Evolutionary conservation across 2,113 vertebrate genomes (phyloP), one percentile per base, ranked within the genome.

Genomic region (Odontesthes bonariensis): DNA sequence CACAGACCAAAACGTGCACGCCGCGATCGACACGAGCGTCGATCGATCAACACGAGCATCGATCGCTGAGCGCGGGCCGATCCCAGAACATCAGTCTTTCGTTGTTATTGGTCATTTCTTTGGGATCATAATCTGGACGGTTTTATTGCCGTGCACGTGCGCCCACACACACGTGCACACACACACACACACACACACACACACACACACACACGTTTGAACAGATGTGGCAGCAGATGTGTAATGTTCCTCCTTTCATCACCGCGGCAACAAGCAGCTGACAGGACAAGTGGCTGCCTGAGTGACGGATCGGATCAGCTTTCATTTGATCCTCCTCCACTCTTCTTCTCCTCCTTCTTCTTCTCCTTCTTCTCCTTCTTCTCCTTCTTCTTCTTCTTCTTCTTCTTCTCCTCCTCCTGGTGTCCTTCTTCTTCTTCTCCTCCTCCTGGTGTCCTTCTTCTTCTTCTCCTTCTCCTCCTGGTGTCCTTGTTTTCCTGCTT

Each of bases 221-320:
- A 73, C 91, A 92, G 91, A 88, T 92, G 89, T 81, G 79, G 32
- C 61, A 78, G 88, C 90, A 92, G 90, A 89, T 92, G 88, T 88
- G 86, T 85, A 79, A 87, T 67, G 77, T 67, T 73, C 35, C 9
- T 81, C 84, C 69, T 77, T 89, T 82, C 80, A 90, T 89, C 86
- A 86, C 33, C 14, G 52, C 52, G 51, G 77, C 64, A 83, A 86
- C 86, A 82, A 87, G 79, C 84, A 77, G 79, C 77, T 86, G 91
- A 84, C 79, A 74, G 8, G 73, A 8, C 44, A 77, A 84, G 83
- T 71, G 79, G 63, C 63, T 54, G 67, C 72, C 84, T 3, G 47
- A 57, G 68, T 77, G 87, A 88, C 44, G 16, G 79, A 91, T 84
- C 0, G 68, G 33, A 3, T 16, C 77, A 23, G 44, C 63, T 27